A percentile compares a stretch with the other conserved stretches of the same genome.
phyloP scores from a whole-genome alignment of 1,140 invertebrate genomes.

The Achroia grisella region DNA sequence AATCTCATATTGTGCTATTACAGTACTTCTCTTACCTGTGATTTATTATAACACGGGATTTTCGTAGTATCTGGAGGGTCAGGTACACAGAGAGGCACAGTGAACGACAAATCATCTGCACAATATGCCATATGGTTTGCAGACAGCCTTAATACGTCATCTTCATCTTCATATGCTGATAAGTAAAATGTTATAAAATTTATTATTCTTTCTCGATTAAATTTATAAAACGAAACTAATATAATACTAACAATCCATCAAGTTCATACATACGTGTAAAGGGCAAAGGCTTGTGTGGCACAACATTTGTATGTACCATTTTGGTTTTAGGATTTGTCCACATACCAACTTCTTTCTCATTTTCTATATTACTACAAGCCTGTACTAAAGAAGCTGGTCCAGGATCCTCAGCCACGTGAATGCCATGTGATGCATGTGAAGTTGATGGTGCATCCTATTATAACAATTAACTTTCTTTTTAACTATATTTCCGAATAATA shows the following conservation, averaged over 20 bases:
- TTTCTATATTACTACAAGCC: conserved; percentile 53
- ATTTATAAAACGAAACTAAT: no score
- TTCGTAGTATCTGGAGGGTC: conserved; percentile 75
- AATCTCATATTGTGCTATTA: not conserved
- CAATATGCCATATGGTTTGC: conserved; percentile 70
- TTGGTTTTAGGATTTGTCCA: conserved; percentile 71
- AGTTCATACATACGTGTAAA: conserved; percentile 56
- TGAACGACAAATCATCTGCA: conserved; percentile 73
- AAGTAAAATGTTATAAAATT: conserved; percentile 8
- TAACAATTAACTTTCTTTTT: not conserved
- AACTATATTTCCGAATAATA: not conserved
- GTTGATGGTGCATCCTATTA: conserved; percentile 58
- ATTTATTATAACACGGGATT: conserved; percentile 76
- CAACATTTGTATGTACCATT: conserved; percentile 60
- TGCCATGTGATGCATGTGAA: conserved; percentile 25
- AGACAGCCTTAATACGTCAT: conserved; percentile 66
- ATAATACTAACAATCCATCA: no score
- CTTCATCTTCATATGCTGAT: conserved; percentile 75
- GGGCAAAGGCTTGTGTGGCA: conserved; percentile 55
- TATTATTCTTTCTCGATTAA: not conserved
- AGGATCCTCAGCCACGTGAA: conserved; percentile 42
- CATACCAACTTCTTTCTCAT: conserved; percentile 68
- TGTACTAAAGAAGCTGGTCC: conserved; percentile 60
- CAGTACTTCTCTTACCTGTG: conserved; percentile 39
- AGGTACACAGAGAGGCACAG: conserved; percentile 75